phyloP scores from a whole-genome alignment of 2,888 invertebrate genomes.

The Melipona bicolor region DNA sequence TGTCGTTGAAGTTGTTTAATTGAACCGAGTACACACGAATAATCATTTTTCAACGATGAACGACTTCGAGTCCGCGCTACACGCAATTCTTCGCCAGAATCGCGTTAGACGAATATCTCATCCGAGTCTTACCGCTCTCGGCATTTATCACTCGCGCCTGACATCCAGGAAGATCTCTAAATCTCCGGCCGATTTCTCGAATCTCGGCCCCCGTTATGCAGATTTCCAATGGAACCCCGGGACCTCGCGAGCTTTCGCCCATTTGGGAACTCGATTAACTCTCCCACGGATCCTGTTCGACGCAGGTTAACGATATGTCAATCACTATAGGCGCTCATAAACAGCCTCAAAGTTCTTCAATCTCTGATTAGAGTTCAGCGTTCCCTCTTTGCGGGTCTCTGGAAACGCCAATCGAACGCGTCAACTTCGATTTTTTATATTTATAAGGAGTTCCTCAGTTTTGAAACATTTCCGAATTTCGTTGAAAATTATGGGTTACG shows the following conservation, averaged over 20 bases:
- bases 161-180: not conserved
- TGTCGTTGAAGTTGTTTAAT: not conserved
- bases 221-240: not conserved
- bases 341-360: not conserved
- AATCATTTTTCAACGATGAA: not conserved
- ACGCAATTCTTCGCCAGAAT: not conserved
- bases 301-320: not conserved
- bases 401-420: not conserved
- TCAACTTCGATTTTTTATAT: not conserved
- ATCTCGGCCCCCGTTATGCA: not conserved
- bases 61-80: not conserved
- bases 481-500: not conserved
- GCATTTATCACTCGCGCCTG: not conserved
- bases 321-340: too few species aligned
- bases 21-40: not conserved
- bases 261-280: not conserved
- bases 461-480: not conserved
- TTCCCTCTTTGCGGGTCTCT: not conserved
- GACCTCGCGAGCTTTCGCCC: not conserved
- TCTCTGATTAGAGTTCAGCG: not conserved
- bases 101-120: not conserved
- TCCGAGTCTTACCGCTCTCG: not conserved
- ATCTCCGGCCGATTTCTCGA: not conserved
- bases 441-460: not conserved
- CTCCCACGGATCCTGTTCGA: not conserved